Evolutionary conservation across 1,140 invertebrate species (phyloP), one percentile per base, ranked within the genome.

Genomic region (Plodia interpunctella): DNA sequence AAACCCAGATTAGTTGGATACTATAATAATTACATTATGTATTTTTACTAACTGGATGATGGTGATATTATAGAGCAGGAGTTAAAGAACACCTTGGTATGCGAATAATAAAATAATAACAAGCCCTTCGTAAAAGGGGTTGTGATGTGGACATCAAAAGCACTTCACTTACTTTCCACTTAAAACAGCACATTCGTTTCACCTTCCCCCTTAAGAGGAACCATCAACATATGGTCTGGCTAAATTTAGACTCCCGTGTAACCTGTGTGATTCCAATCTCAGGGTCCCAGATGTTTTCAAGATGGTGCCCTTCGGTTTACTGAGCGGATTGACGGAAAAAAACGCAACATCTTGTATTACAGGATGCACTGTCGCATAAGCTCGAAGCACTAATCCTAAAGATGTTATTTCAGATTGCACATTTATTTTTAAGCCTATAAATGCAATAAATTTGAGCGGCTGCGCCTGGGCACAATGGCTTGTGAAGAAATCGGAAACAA

Each of bases 201-300:
- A 81, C 78, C 72, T 78, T 79, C 70, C 68, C n/a, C 73, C 60
- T 63, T 49, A 60, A 15, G 60, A 64, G 59, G 38, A 44, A 44
- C 54, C 59, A 75, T 70, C 66, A 70, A 74, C 81, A 85, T 85
- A 83, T 87, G 82, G 79, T 67, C 55, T 62, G 66, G 71, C 83
- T 87, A 87, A 86, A 87, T 84, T 80, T 87, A 87, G 74, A 63
- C 61, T 54, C 56, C 50, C 52, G 68, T 70, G 64, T 62, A 62
- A 63, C 59, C 68, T 74, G 71, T 72, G 62, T 74, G 66, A 66
- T 53, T 53, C 56, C 56, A 51, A 56, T 62, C 54, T 63, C 61
- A 66, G 68, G 59, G 35, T 58, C 69, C 80, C 85, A 86, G 80
- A 88, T 88, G 83, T 84, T 84, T 67, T 71, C 85, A 88, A 88